Conservation (phyloP, 2,797 vertebrate genomes). For the Manis javanica region DNA sequence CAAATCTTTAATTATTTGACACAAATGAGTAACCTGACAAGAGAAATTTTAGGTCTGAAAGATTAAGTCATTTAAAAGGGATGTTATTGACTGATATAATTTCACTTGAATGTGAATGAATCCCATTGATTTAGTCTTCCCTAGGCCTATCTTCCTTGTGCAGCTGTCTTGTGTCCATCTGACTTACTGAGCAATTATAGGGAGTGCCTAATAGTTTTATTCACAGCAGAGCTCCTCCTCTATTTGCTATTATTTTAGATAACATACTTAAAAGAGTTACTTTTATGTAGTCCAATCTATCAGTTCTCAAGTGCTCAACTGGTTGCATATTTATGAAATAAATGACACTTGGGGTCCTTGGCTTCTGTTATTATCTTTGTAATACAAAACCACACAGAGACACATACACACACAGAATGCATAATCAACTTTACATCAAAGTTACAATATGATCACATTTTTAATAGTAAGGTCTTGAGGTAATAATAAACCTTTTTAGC, state of each 20-base stretch:
- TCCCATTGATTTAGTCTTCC: slow-evolving; percentile 90
- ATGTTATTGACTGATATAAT: slow-evolving; percentile 92
- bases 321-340: slow-evolving; percentile 32
- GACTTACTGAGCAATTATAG: slow-evolving; percentile 87
- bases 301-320: background rate
- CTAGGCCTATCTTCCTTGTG: slow-evolving; percentile 88
- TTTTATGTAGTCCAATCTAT: slow-evolving; percentile 70
- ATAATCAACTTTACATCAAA: background rate
- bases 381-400: slow-evolving; percentile 47
- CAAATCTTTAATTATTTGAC: slow-evolving; percentile 90
- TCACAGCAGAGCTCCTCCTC: slow-evolving; percentile 71
- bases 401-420: background rate
- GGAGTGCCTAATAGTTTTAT: slow-evolving; percentile 71
- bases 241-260: slow-evolving; percentile 66
- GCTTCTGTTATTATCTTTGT: background rate
- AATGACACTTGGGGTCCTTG: background rate
- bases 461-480: background rate
- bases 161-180: slow-evolving; percentile 86
- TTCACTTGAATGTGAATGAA: slow-evolving; percentile 89
- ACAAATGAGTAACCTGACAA: slow-evolving; percentile 87
- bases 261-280: slow-evolving; percentile 45
- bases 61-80: slow-evolving; percentile 92
- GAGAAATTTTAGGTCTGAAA: slow-evolving; percentile 79
- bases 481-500: slow-evolving; percentile 21
- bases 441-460: background rate